These are phyloP conservation scores for Pipistrellus nathusii DNA, from an alignment of 2,797 vertebrate species.

Conservation along the genomic window DNA sequence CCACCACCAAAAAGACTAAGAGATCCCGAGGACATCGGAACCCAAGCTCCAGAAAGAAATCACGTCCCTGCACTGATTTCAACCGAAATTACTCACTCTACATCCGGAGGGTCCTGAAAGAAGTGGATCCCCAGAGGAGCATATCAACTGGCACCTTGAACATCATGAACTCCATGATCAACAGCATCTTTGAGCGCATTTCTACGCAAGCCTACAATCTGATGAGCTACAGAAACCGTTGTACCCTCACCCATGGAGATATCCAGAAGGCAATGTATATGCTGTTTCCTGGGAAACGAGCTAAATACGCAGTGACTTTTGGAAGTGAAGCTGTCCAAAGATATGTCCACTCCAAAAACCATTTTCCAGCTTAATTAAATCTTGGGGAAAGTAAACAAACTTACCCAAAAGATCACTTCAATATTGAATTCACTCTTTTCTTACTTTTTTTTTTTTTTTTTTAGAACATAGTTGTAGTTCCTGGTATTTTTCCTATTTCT, in stretches of 20 bases:
- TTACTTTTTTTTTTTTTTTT: slow-evolving; percentile 34
- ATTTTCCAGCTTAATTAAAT: background rate
- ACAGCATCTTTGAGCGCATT: slow-evolving; percentile 60
- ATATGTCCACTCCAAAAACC: slow-evolving; percentile 57
- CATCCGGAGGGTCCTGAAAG: slow-evolving; percentile 68
- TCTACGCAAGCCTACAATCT: slow-evolving; percentile 46
- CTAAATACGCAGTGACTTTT: slow-evolving; percentile 61
- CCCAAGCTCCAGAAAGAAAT: slow-evolving; percentile 29
- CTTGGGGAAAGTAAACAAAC: slow-evolving; percentile 68
- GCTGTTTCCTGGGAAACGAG: slow-evolving; percentile 64
- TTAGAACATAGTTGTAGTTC: background rate
- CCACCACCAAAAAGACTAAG: background rate
- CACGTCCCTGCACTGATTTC: background rate
- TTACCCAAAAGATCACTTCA: background rate
- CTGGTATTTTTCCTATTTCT: background rate
- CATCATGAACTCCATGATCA: slow-evolving; percentile 69
- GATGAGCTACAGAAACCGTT: slow-evolving; percentile 50
- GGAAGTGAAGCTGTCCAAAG: slow-evolving; percentile 71
- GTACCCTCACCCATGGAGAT: slow-evolving; percentile 70
- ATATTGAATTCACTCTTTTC: slow-evolving; percentile 27
- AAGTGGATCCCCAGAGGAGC: slow-evolving; percentile 48
- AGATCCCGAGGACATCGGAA: background rate
- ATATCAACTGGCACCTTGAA: slow-evolving; percentile 43
- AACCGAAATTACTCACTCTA: slow-evolving; percentile 74
- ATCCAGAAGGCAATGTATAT: slow-evolving; percentile 70